Evolutionary conservation across 2,113 vertebrate genomes (phyloP).

Genomic region (Caretta caretta): DNA sequence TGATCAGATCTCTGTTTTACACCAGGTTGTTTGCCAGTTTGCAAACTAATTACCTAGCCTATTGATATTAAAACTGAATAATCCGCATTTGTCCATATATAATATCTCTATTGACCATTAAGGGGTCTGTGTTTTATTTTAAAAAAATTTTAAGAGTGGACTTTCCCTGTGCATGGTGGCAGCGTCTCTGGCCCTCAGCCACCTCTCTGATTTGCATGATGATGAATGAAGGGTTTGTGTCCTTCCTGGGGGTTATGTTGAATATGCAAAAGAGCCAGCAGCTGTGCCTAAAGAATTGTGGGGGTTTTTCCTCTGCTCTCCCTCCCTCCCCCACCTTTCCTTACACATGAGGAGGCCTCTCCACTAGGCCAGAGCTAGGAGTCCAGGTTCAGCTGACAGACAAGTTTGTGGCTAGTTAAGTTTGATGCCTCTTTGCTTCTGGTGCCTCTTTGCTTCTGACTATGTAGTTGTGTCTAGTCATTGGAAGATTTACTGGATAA

Average conservation of each 20-base stretch:
- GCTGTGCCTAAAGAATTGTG: conserved; percentile 40
- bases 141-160: not conserved
- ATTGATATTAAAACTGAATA: not conserved
- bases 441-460: not conserved
- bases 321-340: not conserved
- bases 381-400: not conserved
- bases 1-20: not conserved
- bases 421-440: not conserved
- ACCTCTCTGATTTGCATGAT: not conserved
- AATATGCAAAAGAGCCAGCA: conserved; percentile 19
- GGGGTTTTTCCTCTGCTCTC: not conserved
- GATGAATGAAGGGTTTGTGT: conserved; percentile 34
- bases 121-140: not conserved
- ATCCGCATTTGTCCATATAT: accelerated
- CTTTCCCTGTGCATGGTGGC: not conserved
- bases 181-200: not conserved
- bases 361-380: not conserved
- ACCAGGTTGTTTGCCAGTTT: not conserved
- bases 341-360: not conserved
- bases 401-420: not conserved
- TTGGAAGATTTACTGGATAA: conserved; percentile 56
- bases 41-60: not conserved
- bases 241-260: not conserved
- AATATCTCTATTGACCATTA: not conserved
- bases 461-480: not conserved